Base-by-base conservation (phyloP, 2,113 vertebrate species). In the Pheucticus melanocephalus region DNA sequence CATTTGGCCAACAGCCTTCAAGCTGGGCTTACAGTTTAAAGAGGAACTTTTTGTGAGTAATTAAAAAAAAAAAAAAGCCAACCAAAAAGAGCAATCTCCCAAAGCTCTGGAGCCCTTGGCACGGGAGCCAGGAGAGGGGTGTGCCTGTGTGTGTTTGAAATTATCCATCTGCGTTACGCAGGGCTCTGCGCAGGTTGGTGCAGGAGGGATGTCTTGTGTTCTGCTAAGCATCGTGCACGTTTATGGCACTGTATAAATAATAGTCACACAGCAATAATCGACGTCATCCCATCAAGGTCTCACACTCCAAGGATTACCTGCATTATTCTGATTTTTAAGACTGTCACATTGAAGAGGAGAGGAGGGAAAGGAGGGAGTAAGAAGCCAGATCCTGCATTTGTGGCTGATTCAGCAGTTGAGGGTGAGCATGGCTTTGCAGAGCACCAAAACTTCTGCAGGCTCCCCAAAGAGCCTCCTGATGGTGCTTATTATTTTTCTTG, bases 1-100 rank as follows among this genome's bases (percentile, higher is more conserved):
- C 73, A 66, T 93, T 96, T 96, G 95, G 95, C 95, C 96, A 92
- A 80, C 83, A 94, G 94, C 94, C 92, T 95, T 95, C 92, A 92
- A 93, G 88, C 88, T 92, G 92, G 66, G 86, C 54, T 92, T 93
- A 70, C 33, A 42, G 76, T 82, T 94, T 96, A 95, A 92, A 86
- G 75, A 91, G 70, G 69, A 88, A 82, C 82, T 95, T 95, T 82
- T 86, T 78, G 61, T 60, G 47, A 73, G 53, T 92, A 44, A 82
- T 94, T 78, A 56, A 82, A 79, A 44, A 44, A 51, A 53, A 31
- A 7, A 22, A 30, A 14, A 24, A 31, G 12, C 8, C 8, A 31
- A 54, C 54, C 54, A 24, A 59, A 48, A 8, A 33, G 15, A 88
- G 68, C 27, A 78, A 61, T 33, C 72, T 96, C 76, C 51, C 31